These are phyloP conservation scores for Eupithecia subfuscata DNA, from an alignment of 2,888 invertebrate species.

Conservation along the genomic window DNA sequence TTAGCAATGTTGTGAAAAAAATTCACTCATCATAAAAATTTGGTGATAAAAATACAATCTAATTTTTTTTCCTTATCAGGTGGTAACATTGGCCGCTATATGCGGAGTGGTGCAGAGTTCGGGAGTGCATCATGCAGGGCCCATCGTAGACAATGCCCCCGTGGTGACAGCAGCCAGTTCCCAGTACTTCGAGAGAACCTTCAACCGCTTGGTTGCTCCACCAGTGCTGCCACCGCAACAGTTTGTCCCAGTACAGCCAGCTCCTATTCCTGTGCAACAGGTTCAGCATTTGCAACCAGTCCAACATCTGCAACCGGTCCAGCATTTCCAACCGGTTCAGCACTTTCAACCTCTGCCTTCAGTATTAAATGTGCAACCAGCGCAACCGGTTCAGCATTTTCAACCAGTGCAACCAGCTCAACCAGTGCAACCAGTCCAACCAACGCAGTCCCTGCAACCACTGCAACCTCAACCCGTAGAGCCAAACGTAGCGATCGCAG, in stretches of 20 bases:
- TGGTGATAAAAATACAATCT: background rate
- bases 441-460: constrained; percentile 40
- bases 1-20: constrained; percentile 2
- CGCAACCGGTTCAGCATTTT: constrained; percentile 29
- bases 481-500: constrained; percentile 74
- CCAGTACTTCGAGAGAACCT: constrained; percentile 87
- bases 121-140: constrained; percentile 56
- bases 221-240: constrained; percentile 37
- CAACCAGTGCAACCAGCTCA: constrained; percentile 17
- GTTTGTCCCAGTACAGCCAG: constrained; percentile 25
- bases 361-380: background rate
- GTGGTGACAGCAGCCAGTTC: constrained; percentile 87
- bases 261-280: constrained; percentile 28
- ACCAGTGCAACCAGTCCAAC: constrained; percentile 44
- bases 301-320: constrained; percentile 36
- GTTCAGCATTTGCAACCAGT: constrained; percentile 42
- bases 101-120: constrained; percentile 64
- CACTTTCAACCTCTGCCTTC: constrained; percentile 1
- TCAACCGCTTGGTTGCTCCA: constrained; percentile 78
- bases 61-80: constrained; percentile 55
- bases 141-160: constrained; percentile 63
- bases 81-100: constrained; percentile 57
- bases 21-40: background rate
- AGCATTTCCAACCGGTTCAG: background rate
- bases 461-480: constrained; percentile 55